Percentiles rank a stretch among this genome's conserved stretches.
phyloP scores from a whole-genome alignment of 2,797 vertebrate species.

The Spondyliosoma cantharus region DNA sequence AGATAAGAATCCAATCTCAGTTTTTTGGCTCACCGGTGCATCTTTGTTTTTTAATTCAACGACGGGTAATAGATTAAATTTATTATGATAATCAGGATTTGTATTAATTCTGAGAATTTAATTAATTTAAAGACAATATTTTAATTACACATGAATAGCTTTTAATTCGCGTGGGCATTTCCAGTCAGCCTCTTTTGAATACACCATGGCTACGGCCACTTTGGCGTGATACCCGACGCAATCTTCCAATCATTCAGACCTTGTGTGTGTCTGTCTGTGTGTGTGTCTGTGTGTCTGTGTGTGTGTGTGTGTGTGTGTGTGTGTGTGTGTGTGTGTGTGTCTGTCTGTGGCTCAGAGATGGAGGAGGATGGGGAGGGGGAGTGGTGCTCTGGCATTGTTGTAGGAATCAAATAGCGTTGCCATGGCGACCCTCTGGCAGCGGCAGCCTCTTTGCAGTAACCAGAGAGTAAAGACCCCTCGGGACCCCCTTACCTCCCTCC shows the following conservation, averaged over 20 bases:
- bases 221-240: constrained; percentile 49
- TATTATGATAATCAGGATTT: constrained; percentile 38
- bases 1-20: neutral
- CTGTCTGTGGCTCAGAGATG: constrained; percentile 45
- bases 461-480: constrained; percentile 82
- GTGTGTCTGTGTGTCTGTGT: constrained; percentile 42
- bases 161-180: constrained; percentile 49
- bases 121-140: constrained; percentile 60
- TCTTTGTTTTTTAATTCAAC: constrained; percentile 3
- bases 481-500: constrained; percentile 69
- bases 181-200: constrained; percentile 52
- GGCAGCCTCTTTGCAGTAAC: constrained; percentile 84
- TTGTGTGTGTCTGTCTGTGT: constrained; percentile 41
- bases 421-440: constrained; percentile 83
- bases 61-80: constrained; percentile 22
- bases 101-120: constrained; percentile 62
- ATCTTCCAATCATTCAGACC: constrained; percentile 59
- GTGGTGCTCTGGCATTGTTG: constrained; percentile 82
- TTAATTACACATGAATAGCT: constrained; percentile 58
- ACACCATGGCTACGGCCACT: constrained; percentile 19
- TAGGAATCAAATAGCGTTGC: constrained; percentile 86
- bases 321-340: constrained; percentile 41
- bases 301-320: constrained; percentile 35
- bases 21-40: neutral
- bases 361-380: constrained; percentile 40